Evolutionary conservation across 2,888 invertebrate species (phyloP), one percentile per base, ranked within the genome.

Genomic region (Phragmatobia fuliginosa): DNA sequence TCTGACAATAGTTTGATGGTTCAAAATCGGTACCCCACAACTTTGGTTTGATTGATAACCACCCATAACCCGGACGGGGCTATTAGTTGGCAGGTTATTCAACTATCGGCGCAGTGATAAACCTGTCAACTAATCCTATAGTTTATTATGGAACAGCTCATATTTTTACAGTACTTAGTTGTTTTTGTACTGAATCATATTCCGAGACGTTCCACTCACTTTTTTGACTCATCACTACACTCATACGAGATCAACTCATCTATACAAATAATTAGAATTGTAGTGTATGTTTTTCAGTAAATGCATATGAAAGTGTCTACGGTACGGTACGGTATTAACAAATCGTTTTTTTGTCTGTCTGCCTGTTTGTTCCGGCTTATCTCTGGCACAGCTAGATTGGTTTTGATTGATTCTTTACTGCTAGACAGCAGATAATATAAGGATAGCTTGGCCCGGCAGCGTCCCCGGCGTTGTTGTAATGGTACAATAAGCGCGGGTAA

Each of bases 151-250:
- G 56, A 56, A 28, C 28, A 25, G 1, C 7, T 56, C 28, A 56
- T 16, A 28, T 28, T 28, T 28, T 28, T 56, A 56, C 4, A 28
- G 28, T 16, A n/a, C n/a, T n/a, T n/a, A 56, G 6, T 56, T 28
- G 16, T 28, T 56, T 32, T 18, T 28, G 25, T 38, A 62, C 62
- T 66, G 80, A 80, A 71, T 80, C 76, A 77, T 70, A 32, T 66
- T 58, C 36, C 38, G 31, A 36, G 28, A 65, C 56, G 68, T 58
- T 65, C 65, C 21, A 69, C 45, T 45, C 8, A n/a, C 45, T 49
- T n/a, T 7, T n/a, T 64, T 79, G 81, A 76, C 59, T 79, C 76
- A 75, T 71, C 21, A 25, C 7, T 63, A n/a, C 8, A 60, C 62
- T 62, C 38, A 28, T 32, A 52, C 38, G 32, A 78, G 72, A 78